These are phyloP conservation scores for Hydropsyche tenuis DNA, from an alignment of 1,140 invertebrate genomes.

Conservation along the genomic window DNA sequence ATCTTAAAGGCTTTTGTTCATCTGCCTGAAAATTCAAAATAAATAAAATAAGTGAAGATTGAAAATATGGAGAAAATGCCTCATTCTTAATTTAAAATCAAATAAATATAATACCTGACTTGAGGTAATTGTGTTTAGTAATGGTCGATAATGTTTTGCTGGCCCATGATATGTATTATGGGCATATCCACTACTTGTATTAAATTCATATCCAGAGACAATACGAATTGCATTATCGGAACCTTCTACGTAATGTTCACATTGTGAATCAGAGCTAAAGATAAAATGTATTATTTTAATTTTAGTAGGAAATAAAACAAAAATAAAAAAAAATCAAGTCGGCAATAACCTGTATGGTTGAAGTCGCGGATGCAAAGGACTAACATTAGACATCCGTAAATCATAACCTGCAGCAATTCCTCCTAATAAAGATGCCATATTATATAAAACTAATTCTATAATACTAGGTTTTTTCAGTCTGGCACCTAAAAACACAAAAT, in stretches of 20 bases:
- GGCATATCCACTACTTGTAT: constrained; percentile 66
- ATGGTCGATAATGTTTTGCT: constrained; percentile 75
- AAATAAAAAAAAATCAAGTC: background rate
- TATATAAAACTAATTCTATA: constrained; percentile 85
- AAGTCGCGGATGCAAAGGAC: constrained; percentile 80
- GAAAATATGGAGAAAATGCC: background rate
- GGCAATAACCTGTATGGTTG: constrained; percentile 67
- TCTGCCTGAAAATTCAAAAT: constrained; percentile 60
- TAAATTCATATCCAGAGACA: constrained; percentile 57
- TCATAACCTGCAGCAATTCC: constrained; percentile 90
- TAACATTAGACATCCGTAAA: constrained; percentile 84
- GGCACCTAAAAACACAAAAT: constrained; percentile 55
- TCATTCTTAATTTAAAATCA: background rate
- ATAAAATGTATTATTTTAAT: constrained; percentile 1
- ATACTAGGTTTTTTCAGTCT: constrained; percentile 74
- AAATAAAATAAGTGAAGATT: constrained; percentile 52
- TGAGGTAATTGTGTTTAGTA: constrained; percentile 65
- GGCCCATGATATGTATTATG: constrained; percentile 93
- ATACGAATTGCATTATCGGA: constrained; percentile 41
- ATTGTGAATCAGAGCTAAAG: constrained; percentile 56
- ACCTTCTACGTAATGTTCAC: constrained; percentile 51
- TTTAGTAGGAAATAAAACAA: background rate
- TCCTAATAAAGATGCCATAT: constrained; percentile 88
- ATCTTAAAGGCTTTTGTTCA: constrained; percentile 72
- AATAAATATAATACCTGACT: constrained; percentile 33